Base-by-base conservation (phyloP, 2,797 vertebrate species). In the Pipistrellus pygmaeus region DNA sequence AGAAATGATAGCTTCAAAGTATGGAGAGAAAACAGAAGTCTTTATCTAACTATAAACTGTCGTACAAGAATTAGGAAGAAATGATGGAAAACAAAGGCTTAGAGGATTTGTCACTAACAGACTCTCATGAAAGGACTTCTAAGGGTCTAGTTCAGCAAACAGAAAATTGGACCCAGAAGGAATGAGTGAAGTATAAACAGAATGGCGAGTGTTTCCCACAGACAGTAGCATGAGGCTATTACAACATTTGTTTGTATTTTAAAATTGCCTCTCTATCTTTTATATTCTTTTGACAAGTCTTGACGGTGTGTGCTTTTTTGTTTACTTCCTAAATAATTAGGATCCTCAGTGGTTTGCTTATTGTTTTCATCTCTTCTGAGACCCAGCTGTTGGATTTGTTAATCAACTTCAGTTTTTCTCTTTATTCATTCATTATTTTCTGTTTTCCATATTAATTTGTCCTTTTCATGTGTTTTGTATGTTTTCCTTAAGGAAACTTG, bases 311-410 rank as follows among this genome's bases (percentile, higher is more conserved):
- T 14, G 1, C 30, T 30, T 82, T 48, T 57, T 72, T 55, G 77
- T 53, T 89, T 48, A 23, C 87, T 87, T 89, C 71, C 93, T 82
- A 27, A 76, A 18, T 48, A n/a, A n/a, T 25, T 41, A 72, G n/a
- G 38, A 11, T 32, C 71, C 55, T 82, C 38, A 4, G 69, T 35
- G 46, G 20, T 48, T 91, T 69, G 1, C 55, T 48, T 27, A 12
- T 18, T 75, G 15, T 66, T 64, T 80, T 25, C 73, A 35, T 48
- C 6, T 27, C 30, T 69, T 48, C 60, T 46, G 66, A 88, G 60
- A 30, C 46, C 27, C 27, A 48, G 69, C 62, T n/a, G 27, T 60
- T 27, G 32, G 41, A 27, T 38, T 44, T 44, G 13, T 71, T 46
- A 10, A 20, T 41, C 15, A 10, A 8, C 25, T 78, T 71, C 41